Percentiles rank a stretch among this genome's conserved stretches.
phyloP scores from a whole-genome alignment of 2,888 invertebrate species.

The Rhingia rostrata region DNA sequence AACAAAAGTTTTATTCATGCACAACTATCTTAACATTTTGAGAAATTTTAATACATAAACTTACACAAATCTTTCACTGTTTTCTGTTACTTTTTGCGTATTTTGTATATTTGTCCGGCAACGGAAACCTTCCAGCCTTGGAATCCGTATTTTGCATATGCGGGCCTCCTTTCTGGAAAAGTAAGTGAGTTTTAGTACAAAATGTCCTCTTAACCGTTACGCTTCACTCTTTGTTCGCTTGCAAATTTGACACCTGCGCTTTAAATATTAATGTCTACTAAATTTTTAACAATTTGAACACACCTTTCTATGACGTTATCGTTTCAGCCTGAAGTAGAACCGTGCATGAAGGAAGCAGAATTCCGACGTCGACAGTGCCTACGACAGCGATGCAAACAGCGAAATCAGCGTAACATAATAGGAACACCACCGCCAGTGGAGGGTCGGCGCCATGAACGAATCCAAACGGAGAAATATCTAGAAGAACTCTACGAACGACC shows the following conservation, averaged over 20 bases:
- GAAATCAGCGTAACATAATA: conserved; percentile 85
- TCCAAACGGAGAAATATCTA: conserved; percentile 95
- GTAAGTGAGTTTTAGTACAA: conserved; percentile 75
- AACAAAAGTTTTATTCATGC: background rate
- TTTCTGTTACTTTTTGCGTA: conserved; percentile 51
- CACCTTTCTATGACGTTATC: background rate
- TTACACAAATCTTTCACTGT: conserved; percentile 22
- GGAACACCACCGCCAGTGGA: conserved; percentile 85
- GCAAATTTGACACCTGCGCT: conserved; percentile 4
- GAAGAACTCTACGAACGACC: conserved; percentile 93
- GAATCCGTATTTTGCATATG: conserved; percentile 85
- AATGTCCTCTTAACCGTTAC: conserved; percentile 47
- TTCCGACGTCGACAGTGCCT: conserved; percentile 88
- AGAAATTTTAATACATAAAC: conserved; percentile 1
- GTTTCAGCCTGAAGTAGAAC: conserved; percentile 83
- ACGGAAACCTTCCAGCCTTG: conserved; percentile 79
- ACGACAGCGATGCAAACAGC: conserved; percentile 84
- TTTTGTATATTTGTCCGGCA: conserved; percentile 38
- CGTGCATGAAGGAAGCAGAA: conserved; percentile 81
- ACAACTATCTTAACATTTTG: background rate
- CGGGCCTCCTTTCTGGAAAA: conserved; percentile 80
- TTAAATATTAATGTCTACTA: no score
- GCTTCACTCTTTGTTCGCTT: conserved; percentile 51
- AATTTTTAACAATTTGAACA: no score
- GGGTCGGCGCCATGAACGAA: conserved; percentile 92